Conservation (phyloP, 37 sponge, comb jelly and placozoan species). For the Cliona cf. orientalis region DNA sequence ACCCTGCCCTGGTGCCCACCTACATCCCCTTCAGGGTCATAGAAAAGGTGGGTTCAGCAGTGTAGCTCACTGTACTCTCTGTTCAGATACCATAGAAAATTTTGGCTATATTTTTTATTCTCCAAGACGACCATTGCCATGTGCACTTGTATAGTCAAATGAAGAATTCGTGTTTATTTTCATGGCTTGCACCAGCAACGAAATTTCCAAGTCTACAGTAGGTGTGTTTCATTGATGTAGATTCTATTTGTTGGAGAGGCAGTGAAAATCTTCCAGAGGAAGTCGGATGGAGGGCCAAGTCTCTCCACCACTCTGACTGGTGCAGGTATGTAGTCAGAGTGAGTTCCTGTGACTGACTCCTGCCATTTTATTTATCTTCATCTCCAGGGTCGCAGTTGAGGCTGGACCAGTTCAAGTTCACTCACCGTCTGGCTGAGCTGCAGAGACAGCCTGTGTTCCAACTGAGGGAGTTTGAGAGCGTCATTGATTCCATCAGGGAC, state of each 20-base stretch:
- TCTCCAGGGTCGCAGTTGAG: constrained; percentile 30
- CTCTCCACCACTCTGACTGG: constrained; percentile 15
- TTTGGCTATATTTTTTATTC: too few species aligned
- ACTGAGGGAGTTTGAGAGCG: constrained; percentile 72
- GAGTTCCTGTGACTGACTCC: background rate
- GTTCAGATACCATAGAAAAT: too few species aligned
- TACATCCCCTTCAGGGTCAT: constrained; percentile 72
- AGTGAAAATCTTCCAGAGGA: constrained; percentile 63
- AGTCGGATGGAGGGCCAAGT: background rate
- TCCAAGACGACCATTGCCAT: too few species aligned
- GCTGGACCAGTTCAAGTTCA: constrained; percentile 55
- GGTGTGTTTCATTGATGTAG: too few species aligned
- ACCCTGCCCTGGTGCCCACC: constrained; percentile 45
- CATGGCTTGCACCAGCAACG: too few species aligned
- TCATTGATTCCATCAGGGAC: constrained; percentile 61
- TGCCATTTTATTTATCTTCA: background rate
- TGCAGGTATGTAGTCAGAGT: background rate
- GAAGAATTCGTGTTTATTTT: too few species aligned
- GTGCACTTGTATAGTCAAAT: too few species aligned
- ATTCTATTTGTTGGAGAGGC: constrained; percentile 86
- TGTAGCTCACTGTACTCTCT: too few species aligned
- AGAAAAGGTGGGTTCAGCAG: constrained; percentile 82
- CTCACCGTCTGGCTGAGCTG: constrained; percentile 49
- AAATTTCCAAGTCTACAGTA: too few species aligned
- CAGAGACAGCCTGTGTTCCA: constrained; percentile 62